A percentile compares a stretch with the other conserved stretches of the same genome.
Conservation (phyloP, 2,113 vertebrate genomes). For the Lophius piscatorius region DNA sequence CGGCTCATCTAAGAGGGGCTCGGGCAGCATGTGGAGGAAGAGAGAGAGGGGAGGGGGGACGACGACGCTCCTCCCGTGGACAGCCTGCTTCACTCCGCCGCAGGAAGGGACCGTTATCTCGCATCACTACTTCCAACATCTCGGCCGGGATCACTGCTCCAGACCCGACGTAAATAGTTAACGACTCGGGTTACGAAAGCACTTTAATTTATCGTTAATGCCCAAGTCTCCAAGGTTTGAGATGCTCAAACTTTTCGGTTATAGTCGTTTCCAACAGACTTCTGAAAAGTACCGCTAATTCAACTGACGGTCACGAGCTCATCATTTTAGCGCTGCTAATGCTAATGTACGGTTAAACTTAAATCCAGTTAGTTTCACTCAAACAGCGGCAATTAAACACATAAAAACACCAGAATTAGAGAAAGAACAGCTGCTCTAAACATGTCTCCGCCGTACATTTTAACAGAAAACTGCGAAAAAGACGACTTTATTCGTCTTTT, state of each 20-base stretch:
- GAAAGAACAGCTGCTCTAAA: conserved; percentile 12
- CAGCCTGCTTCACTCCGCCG: conserved; percentile 51
- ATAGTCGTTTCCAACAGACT: no score
- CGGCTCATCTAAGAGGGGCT: conserved; percentile 11
- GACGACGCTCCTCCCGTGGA: conserved; percentile 64
- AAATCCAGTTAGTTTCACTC: not conserved
- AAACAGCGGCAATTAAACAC: not conserved
- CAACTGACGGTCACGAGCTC: not conserved
- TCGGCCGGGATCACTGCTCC: conserved; percentile 5
- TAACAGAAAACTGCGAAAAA: conserved; percentile 29
- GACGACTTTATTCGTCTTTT: no score
- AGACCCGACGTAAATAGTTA: conserved; percentile 50
- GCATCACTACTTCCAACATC: conserved; percentile 58
- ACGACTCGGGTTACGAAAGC: not conserved
- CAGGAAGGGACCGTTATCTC: conserved; percentile 75
- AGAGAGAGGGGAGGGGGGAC: conserved; percentile 13
- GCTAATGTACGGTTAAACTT: not conserved
- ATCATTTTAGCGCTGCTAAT: not conserved
- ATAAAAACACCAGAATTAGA: no score
- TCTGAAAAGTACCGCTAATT: not conserved
- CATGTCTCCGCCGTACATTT: no score
- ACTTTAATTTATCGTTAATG: conserved; percentile 31
- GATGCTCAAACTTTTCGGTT: conserved; percentile 57
- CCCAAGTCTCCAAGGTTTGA: conserved; percentile 23
- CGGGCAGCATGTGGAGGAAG: conserved; percentile 7